Base-by-base conservation (phyloP, 2,797 vertebrate species). In the Acrossocheilus wenchowensis region DNA sequence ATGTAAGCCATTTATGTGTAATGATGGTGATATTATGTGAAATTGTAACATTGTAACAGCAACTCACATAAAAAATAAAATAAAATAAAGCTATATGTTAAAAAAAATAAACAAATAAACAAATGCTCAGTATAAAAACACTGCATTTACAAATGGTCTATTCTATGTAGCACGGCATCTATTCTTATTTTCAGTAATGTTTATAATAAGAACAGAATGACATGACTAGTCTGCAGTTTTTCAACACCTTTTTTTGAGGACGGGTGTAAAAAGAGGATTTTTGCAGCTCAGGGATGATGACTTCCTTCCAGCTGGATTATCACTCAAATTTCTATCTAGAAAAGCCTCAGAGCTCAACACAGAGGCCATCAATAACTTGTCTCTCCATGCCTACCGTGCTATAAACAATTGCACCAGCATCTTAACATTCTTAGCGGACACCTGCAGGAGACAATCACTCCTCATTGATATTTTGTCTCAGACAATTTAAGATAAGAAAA, bases 241-340 rank as follows among this genome's bases (percentile, higher is more conserved):
- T 36, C 2, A 36, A 4, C 30, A 14, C 19, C 10, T 36, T 12
- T 48, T 21, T 68, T 23, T 19, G 21, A 54, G 45, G 34, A 81
- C 3, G 6, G 12, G 12, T 39, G 34, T 54, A 6, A 82, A 71
- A 54, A 8, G 26, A 21, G 17, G 48, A 36, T n/a, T 54, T 50
- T 68, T 81, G 62, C 19, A 50, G 78, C 26, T 81, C 64, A 52
- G 48, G 48, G 17, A 52, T 69, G 34, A 71, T 19, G 80, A 17
- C 23, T 8, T 71, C 66, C 81, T 82, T 82, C 50, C 14, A 60
- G 68, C 68, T 60, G 81, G 52, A 72, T 73, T 60, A 30, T 82
- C 68, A 14, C 81, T 82, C 50, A 60, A 73, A 82, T 71, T 82
- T 82, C 8, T 57, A 21, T 82, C 68, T 72, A 73, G 69, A 73